A percentile compares a stretch with the other conserved stretches of the same genome.
Evolutionary conservation across 2,888 invertebrate species (phyloP).

Genomic region (Pristionchus japonicus): DNA sequence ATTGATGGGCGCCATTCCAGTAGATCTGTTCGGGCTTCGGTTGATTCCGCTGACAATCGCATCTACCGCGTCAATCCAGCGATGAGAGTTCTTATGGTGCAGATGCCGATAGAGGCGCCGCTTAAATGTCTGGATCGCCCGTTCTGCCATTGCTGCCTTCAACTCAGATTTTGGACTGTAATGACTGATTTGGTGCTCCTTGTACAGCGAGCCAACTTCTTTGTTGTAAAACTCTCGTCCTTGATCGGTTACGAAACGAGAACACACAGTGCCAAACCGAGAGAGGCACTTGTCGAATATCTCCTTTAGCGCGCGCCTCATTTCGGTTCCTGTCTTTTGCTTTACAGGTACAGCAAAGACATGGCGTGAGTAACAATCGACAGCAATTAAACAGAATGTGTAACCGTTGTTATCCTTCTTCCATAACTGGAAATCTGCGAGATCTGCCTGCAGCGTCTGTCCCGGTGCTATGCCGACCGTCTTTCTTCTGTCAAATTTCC

Average conservation of each 20-base stretch:
- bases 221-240: constrained; percentile 4
- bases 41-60: too few relatives aligned
- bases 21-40: too few relatives aligned
- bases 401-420: not conserved
- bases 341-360: not conserved
- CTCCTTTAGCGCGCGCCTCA: not conserved
- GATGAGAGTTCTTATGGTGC: too few relatives aligned
- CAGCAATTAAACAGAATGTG: not conserved
- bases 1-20: too few relatives aligned
- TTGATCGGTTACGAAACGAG: not conserved
- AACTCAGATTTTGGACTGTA: not conserved
- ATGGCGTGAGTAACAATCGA: not conserved
- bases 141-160: too few relatives aligned
- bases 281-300: not conserved
- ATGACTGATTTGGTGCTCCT: not conserved
- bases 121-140: too few relatives aligned
- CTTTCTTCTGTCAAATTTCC: not conserved
- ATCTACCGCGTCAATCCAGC: too few relatives aligned
- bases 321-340: not conserved
- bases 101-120: too few relatives aligned
- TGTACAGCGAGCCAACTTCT: not conserved
- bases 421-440: not conserved
- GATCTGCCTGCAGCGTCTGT: not conserved
- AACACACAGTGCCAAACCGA: not conserved
- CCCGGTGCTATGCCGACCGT: not conserved